Evolutionary conservation across 2,113 vertebrate genomes (phyloP).

Genomic region (Sardina pilchardus): DNA sequence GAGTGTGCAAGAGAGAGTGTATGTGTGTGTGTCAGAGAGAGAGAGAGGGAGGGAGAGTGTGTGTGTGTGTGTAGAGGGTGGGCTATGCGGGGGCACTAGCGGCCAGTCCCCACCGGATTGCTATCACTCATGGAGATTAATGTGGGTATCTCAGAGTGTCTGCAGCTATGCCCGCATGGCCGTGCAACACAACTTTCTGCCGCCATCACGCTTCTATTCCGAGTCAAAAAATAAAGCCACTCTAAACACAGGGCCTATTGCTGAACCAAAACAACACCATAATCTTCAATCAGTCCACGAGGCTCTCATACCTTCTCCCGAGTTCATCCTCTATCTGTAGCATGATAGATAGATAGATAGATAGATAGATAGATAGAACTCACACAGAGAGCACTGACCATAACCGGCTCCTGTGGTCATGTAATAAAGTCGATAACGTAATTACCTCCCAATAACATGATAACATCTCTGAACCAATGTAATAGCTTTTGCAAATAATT

Average conservation of each 20-base stretch:
- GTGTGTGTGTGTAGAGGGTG: background rate
- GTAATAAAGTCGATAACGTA: too few species aligned
- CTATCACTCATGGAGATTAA: constrained; percentile 1
- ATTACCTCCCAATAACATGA: too few species aligned
- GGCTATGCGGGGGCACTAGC: too few species aligned
- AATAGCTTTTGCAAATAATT: too few species aligned
- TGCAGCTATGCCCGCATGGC: background rate
- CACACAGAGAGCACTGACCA: too few species aligned
- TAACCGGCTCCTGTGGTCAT: too few species aligned
- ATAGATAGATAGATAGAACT: too few species aligned
- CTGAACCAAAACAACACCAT: background rate
- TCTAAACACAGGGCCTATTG: background rate
- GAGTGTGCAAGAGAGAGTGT: too few species aligned
- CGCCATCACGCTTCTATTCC: background rate
- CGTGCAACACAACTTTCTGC: background rate
- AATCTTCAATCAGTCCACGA: background rate
- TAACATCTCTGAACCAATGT: too few species aligned
- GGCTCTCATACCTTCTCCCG: background rate
- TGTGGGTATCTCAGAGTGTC: background rate
- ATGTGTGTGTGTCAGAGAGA: too few species aligned
- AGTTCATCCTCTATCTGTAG: background rate
- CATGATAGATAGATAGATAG: too few species aligned
- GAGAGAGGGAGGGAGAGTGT: background rate
- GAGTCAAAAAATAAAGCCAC: background rate
- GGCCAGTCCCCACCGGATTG: background rate